phyloP scores from a whole-genome alignment of 2,113 vertebrate genomes.

The Alosa alosa region DNA sequence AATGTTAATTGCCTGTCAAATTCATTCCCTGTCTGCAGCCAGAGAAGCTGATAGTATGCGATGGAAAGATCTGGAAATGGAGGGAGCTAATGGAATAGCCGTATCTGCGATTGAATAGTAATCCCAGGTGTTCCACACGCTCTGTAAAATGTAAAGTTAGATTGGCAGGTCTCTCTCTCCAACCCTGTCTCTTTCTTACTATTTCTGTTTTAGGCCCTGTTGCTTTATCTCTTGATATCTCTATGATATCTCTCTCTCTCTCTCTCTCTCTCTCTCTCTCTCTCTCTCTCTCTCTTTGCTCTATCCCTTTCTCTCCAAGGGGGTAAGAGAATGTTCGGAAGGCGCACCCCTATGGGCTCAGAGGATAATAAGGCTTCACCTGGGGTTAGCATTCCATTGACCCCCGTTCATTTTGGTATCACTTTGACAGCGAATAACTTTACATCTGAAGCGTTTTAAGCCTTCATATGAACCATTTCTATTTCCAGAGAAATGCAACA shows the following conservation, averaged over 20 bases:
- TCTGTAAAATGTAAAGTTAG: not conserved
- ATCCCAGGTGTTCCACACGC: conserved; percentile 29
- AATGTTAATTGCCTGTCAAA: conserved; percentile 37
- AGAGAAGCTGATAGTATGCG: not conserved
- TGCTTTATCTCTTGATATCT: not conserved
- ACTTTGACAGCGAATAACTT: too few relatives aligned
- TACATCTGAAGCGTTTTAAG: too few relatives aligned
- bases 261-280: not conserved
- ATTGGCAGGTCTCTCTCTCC: not conserved
- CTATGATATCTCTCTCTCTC: not conserved
- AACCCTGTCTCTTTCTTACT: not conserved
- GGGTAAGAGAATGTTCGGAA: too few relatives aligned
- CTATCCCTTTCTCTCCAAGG: too few relatives aligned
- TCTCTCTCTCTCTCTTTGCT: not conserved
- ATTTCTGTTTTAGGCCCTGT: not conserved
- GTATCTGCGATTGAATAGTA: conserved; percentile 43
- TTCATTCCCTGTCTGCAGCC: conserved; percentile 32
- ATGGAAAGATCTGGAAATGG: conserved; percentile 11
- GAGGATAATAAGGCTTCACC: too few relatives aligned
- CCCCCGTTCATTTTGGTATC: too few relatives aligned
- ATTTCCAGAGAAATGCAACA: too few relatives aligned
- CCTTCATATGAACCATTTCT: too few relatives aligned
- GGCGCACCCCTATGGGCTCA: too few relatives aligned
- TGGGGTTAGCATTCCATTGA: too few relatives aligned
- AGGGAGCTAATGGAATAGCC: conserved; percentile 44